phyloP scores from a whole-genome alignment of 2,113 vertebrate species.

The Chionomys nivalis region DNA sequence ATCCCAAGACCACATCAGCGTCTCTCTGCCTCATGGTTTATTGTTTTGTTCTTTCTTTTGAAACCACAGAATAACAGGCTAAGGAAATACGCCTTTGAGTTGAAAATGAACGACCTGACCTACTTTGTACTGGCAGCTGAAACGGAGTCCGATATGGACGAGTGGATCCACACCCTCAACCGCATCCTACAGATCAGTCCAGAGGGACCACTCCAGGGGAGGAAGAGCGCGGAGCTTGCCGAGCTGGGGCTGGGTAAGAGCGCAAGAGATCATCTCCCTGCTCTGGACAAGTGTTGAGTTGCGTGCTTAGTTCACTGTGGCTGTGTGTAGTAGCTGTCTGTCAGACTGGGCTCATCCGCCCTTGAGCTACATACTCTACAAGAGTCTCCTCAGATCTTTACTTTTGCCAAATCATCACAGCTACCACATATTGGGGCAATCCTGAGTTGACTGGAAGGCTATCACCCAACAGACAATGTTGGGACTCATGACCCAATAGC shows the following conservation, averaged over 20 bases:
- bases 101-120: conserved; percentile 99
- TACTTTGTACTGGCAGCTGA: conserved; percentile 99
- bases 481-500: not conserved
- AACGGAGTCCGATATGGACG: conserved; percentile 98
- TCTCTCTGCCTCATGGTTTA: not conserved
- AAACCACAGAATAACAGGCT: conserved; percentile 91
- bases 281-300: not conserved
- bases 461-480: conserved; percentile 30
- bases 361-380: conserved; percentile 48
- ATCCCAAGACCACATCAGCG: not conserved
- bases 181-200: conserved; percentile 98
- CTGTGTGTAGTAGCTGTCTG: conserved; percentile 26
- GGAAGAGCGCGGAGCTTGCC: conserved; percentile 94
- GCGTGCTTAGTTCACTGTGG: conserved; percentile 8
- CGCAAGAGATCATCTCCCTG: not conserved
- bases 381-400: conserved; percentile 46
- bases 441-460: not conserved
- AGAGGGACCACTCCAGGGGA: conserved; percentile 91
- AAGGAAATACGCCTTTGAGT: conserved; percentile 96
- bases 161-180: conserved; percentile 97
- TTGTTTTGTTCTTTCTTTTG: conserved; percentile 55
- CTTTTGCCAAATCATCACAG: conserved; percentile 36
- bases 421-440: conserved; percentile 39
- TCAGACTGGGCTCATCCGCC: not conserved
- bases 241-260: conserved; percentile 93